Evolutionary conservation across 1,140 invertebrate species (phyloP).

Genomic region (Drosophila nikananu): DNA sequence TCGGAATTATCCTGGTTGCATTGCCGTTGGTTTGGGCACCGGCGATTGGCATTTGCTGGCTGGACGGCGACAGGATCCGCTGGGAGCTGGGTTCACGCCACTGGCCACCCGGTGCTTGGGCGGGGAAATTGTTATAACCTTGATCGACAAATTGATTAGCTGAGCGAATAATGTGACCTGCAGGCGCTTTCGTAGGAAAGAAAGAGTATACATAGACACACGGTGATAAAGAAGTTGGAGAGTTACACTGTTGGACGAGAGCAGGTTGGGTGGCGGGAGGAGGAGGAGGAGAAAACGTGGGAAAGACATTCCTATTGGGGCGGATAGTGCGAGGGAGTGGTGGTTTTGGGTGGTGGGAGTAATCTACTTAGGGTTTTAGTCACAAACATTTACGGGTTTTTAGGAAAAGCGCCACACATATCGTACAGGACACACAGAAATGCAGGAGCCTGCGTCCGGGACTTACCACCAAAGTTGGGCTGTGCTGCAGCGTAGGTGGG

Average conservation of each 20-base stretch:
- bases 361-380: slow-evolving; percentile 56
- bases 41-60: slow-evolving; percentile 49
- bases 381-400: slow-evolving; percentile 69
- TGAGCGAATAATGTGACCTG: slow-evolving; percentile 82
- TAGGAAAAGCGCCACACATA: slow-evolving; percentile 57
- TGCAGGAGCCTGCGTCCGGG: background rate
- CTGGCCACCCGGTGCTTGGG: slow-evolving; percentile 26
- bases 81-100: slow-evolving; percentile 45
- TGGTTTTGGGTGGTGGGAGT: slow-evolving; percentile 44
- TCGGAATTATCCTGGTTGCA: slow-evolving; percentile 76
- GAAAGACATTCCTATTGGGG: slow-evolving; percentile 17
- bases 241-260: slow-evolving; percentile 59
- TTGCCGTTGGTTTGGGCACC: slow-evolving; percentile 60
- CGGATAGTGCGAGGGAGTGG: slow-evolving; percentile 46
- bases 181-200: slow-evolving; percentile 80
- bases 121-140: slow-evolving; percentile 81
- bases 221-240: slow-evolving; percentile 65
- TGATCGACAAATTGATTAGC: slow-evolving; percentile 85
- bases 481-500: slow-evolving; percentile 78
- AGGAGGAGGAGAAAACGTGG: slow-evolving; percentile 1
- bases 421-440: slow-evolving; percentile 18
- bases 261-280: slow-evolving; percentile 12
- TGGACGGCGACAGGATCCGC: slow-evolving; percentile 51
- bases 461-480: slow-evolving; percentile 80
- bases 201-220: slow-evolving; percentile 82